Evolutionary conservation across 2,888 invertebrate species (phyloP).

Genomic region (Heliconius ethilla): DNA sequence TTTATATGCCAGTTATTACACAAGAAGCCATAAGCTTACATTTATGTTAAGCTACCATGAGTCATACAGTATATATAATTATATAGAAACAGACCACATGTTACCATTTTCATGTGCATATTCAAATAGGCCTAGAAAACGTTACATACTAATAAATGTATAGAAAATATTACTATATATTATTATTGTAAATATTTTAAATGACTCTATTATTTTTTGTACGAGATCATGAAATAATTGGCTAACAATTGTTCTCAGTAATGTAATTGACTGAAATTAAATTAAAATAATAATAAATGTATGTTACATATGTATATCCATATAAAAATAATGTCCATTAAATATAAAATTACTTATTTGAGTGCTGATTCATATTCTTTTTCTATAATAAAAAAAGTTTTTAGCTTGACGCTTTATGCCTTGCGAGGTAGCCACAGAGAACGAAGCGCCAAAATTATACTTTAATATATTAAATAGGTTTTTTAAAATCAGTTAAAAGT

Average conservation of each 20-base stretch:
- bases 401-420: too few relatives aligned
- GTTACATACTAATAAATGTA: background rate
- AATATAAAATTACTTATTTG: too few relatives aligned
- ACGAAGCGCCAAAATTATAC: too few relatives aligned
- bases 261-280: background rate
- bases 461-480: too few relatives aligned
- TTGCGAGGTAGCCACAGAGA: too few relatives aligned
- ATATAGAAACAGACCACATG: background rate
- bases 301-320: background rate
- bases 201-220: background rate
- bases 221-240: background rate
- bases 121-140: slow-evolving; percentile 18
- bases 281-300: background rate
- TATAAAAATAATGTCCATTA: too few relatives aligned
- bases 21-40: slow-evolving; percentile 12
- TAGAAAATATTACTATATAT: background rate
- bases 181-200: background rate
- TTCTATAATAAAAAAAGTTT: too few relatives aligned
- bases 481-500: too few relatives aligned
- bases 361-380: too few relatives aligned
- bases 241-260: background rate
- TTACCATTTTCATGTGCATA: slow-evolving; percentile 24
- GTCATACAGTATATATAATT: slow-evolving; percentile 10
- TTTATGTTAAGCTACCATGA: slow-evolving; percentile 28
- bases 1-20: background rate